Evolutionary conservation across 2,113 vertebrate species (phyloP), one percentile per base, ranked within the genome.

Genomic region (Pogonocichla stellata): DNA sequence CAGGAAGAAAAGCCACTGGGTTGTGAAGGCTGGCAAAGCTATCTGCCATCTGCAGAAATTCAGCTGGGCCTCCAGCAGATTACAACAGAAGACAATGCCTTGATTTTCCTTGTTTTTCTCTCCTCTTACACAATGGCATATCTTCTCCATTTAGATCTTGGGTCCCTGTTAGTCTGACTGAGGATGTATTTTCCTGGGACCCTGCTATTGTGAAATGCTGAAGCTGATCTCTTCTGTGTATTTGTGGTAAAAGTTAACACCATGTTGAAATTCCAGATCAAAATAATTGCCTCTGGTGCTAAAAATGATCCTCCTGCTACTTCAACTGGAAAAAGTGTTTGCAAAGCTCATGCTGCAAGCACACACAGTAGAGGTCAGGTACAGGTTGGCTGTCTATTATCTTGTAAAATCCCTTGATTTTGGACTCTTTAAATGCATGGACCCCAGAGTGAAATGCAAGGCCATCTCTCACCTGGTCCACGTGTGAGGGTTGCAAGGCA

Each of bases 41-140:
- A 95, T 97, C 95, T 91, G 28, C 78, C 78, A 96, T 95, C 94
- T 94, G 94, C 94, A 95, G 95, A 90, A 90, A 97, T 90, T 93
- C 94, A 95, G 62, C 87, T 81, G 96, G 93, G 94, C 33, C 66
- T 93, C 75, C 90, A 88, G 79, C 62, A 88, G 90, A 96, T 82
- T 94, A 95, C 53, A 47, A n/a, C 9, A 7, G 45, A 67, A 88
- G 45, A 95, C 92, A 97, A 95, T 94, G 56, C 88, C 20, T 86
- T 80, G 53, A n/a, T 88, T 93, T 90, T 64, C 85, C 79, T 88
- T 18, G 3, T 47, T 90, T 91, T 65, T 60, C 84, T 90, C 62
- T 86, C 51, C 28, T 78, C 51, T 77, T 45, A 56, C 13, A 93
- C 72, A 86, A 65, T 45, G 19, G 69, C 81, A 16, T 62, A 88